These are phyloP conservation scores for Brachyalestes nurse DNA, from an alignment of 2,797 vertebrate species.

Conservation along the genomic window DNA sequence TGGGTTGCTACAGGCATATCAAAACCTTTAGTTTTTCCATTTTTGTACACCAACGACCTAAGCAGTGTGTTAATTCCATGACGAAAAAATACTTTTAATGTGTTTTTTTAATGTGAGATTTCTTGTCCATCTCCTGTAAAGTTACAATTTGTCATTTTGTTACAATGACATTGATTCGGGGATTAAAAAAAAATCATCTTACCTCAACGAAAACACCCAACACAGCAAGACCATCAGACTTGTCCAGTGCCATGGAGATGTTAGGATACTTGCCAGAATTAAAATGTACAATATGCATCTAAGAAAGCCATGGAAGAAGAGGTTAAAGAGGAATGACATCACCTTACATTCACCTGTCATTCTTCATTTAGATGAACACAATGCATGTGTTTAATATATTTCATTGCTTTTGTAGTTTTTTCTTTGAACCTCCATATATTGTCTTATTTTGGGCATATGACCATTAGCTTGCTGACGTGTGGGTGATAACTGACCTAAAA, in stretches of 20 bases:
- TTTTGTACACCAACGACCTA: not conserved
- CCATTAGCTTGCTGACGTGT: not conserved
- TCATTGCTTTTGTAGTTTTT: not conserved
- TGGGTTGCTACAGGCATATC: not conserved
- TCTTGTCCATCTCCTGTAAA: not conserved
- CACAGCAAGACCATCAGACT: constrained; percentile 89
- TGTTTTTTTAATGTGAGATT: not conserved
- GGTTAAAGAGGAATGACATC: not conserved
- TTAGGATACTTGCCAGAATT: constrained; percentile 91
- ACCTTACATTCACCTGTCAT: not conserved
- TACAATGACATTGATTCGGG: not conserved
- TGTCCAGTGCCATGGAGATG: constrained; percentile 82
- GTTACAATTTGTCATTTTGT: not conserved
- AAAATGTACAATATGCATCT: constrained; percentile 96
- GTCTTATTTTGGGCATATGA: not conserved
- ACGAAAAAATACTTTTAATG: not conserved
- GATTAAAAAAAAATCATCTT: constrained; percentile 55
- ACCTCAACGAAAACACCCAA: constrained; percentile 94
- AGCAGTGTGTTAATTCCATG: not conserved
- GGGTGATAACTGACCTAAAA: not conserved
- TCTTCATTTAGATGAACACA: not conserved
- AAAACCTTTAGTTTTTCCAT: not conserved
- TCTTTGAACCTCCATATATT: not conserved
- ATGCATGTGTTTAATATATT: not conserved
- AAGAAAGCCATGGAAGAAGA: constrained; percentile 51